Base-by-base conservation (phyloP, 2,888 invertebrate species). In the Magallana nippona region DNA sequence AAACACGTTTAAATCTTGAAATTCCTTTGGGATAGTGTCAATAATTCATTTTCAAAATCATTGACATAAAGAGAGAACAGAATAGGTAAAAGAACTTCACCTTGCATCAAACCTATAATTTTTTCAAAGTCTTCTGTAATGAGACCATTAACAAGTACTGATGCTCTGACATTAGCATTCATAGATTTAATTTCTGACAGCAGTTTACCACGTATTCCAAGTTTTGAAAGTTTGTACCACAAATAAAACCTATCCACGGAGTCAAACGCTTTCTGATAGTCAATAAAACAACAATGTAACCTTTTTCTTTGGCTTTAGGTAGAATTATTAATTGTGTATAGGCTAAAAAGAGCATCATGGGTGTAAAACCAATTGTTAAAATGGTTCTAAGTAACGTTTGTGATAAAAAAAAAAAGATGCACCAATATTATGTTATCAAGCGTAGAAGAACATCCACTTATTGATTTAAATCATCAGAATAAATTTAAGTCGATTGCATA, bases 271-370 rank as follows among this genome's bases (percentile, higher is more conserved):
- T 79, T 79, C 22, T 27, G 55, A 19, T 32, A 79, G 22, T 79
- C 56, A 19, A 79, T 19, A 19, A 79, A 79, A 57, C 79, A 79
- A 56, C 79, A 79, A 79, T 79, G 57, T 55, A 56, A 22, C 19
- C 79, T 55, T 27, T 56, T 22, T 3, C 32, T 32, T 32, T 32
- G 32, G 32, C 32, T 32, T 32, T 3, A 3, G 2, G 32, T 32
- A 32, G 32, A 32, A 32, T 32, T 32, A 32, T 3, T 32, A 32
- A 32, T 32, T 32, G 32, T 3, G 32, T 32, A 32, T 32, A 32
- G n/a, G n/a, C n/a, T n/a, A n/a, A n/a, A n/a, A n/a, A n/a, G n/a
- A n/a, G n/a, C n/a, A n/a, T n/a, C n/a, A n/a, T n/a, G n/a, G n/a
- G n/a, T n/a, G n/a, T n/a, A n/a, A n/a, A n/a, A n/a, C n/a, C n/a